phyloP scores from a whole-genome alignment of 2,888 invertebrate species.

The Rosalia funebris region DNA sequence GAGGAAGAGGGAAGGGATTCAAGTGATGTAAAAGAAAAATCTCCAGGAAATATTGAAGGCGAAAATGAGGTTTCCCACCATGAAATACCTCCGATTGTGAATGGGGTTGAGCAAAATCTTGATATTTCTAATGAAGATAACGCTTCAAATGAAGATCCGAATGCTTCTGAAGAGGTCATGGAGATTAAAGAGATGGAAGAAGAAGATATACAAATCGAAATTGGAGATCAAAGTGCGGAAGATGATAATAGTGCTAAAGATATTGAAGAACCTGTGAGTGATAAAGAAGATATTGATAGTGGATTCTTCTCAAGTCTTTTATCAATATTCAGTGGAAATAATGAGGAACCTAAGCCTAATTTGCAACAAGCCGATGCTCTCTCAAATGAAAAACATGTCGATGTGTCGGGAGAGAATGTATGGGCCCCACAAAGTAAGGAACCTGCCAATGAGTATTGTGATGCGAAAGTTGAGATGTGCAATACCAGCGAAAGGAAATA shows the following conservation, averaged over 20 bases:
- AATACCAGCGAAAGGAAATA: constrained; percentile 11
- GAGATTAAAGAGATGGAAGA: too few relatives aligned
- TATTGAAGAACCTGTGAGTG: background rate
- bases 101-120: background rate
- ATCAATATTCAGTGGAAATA: constrained; percentile 23
- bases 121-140: background rate
- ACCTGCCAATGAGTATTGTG: constrained; percentile 24
- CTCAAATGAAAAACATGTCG: background rate
- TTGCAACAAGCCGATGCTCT: background rate
- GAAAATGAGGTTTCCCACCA: constrained; percentile 1
- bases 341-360: background rate
- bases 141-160: background rate
- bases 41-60: background rate
- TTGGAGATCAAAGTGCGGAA: background rate
- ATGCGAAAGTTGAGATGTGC: constrained; percentile 24
- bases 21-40: background rate
- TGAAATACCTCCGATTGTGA: too few relatives aligned
- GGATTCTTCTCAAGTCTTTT: constrained; percentile 28
- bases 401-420: background rate
- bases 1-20: background rate
- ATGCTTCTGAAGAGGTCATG: background rate
- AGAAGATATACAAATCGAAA: too few relatives aligned
- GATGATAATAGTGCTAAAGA: background rate
- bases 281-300: background rate
- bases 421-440: constrained; percentile 2